Base-by-base conservation (phyloP, 2,888 invertebrate genomes). In the Quadriops clusia region DNA sequence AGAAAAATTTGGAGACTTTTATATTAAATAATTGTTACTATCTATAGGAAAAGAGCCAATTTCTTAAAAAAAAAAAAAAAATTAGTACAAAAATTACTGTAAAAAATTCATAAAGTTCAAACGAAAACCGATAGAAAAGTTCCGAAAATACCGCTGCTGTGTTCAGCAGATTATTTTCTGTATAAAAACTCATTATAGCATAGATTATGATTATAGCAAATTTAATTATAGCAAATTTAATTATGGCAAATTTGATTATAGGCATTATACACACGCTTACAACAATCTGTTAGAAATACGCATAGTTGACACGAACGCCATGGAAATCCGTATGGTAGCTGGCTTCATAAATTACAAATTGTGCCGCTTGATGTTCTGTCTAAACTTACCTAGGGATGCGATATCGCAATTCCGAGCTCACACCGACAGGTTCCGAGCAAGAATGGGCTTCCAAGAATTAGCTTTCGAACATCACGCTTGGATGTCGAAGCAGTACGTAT, bases 291-390 rank as follows among this genome's bases (percentile, higher is more conserved):
- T 86, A 39, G 95, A 98, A 52, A 76, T 90, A 22, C 71, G 90
- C 36, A 77, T 86, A 46, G 80, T 84, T 3, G 93, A 94, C 53
- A 80, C 84, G 4, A 95, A 95, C 58, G 74, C 86, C 27, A 70
- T 89, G 55, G 97, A 99, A 66, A 80, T 95, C 23, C 82, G 93
- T 59, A 86, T 85, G 5, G 74, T 95, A n/a, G 91, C 90, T 6
- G 90, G 94, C 2, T 89, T 90, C 51, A 77, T 97, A 17, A 95
- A 86, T 58, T 97, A 93, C 54, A 97, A 98, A 65, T 71, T 97
- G 17, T 97, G 95, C 51, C 75, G 83, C 39, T 63, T 97, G 39
- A 76, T 89, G 61, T 97, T 98, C 63, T 72, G 77, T 42, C 67
- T 91, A 43, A 89, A 85, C 59, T 70, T 86, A 33, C 90, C 94